A percentile compares a stretch with the other conserved stretches of the same genome.
phyloP scores from a whole-genome alignment of 2,113 vertebrate species.

The Halichoeres trimaculatus region DNA sequence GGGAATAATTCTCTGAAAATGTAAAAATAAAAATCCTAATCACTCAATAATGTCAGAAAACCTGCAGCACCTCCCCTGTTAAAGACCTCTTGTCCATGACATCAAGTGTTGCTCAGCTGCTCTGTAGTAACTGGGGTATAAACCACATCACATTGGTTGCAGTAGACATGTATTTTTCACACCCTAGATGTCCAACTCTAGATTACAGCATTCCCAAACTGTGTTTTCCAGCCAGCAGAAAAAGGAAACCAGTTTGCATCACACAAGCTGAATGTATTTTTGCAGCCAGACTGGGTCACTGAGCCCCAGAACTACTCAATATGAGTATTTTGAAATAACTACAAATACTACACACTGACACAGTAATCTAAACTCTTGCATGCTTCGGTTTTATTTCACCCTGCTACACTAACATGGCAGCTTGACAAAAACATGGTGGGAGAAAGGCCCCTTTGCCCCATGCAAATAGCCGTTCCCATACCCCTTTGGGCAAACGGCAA shows the following conservation, averaged over 20 bases:
- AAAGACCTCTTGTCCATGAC: too few relatives aligned
- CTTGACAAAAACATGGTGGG: constrained; percentile 59
- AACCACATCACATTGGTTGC: too few relatives aligned
- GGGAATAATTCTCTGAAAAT: too few relatives aligned
- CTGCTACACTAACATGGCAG: constrained; percentile 58
- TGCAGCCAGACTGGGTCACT: neutral
- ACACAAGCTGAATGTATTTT: neutral
- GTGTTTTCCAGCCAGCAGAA: constrained; percentile 25
- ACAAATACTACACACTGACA: constrained; percentile 17
- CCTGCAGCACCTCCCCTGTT: too few relatives aligned
- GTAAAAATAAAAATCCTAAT: too few relatives aligned
- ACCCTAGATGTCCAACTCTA: too few relatives aligned
- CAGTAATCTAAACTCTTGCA: constrained; percentile 15
- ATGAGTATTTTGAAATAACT: constrained; percentile 7
- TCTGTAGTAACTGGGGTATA: too few relatives aligned
- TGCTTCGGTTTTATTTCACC: constrained; percentile 42
- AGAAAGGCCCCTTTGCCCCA: constrained; percentile 64
- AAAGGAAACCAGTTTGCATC: constrained; percentile 17
- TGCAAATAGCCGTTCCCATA: constrained; percentile 75
- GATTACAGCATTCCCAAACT: constrained; percentile 14
- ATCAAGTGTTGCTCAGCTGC: too few relatives aligned
- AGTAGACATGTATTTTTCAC: too few relatives aligned
- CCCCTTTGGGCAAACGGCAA: constrained; percentile 77
- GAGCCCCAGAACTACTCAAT: neutral
- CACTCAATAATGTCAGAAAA: too few relatives aligned